These are phyloP conservation scores for Caenorhabditis drosophilae DNA, from an alignment of 2,888 invertebrate species.

Conservation along the genomic window DNA sequence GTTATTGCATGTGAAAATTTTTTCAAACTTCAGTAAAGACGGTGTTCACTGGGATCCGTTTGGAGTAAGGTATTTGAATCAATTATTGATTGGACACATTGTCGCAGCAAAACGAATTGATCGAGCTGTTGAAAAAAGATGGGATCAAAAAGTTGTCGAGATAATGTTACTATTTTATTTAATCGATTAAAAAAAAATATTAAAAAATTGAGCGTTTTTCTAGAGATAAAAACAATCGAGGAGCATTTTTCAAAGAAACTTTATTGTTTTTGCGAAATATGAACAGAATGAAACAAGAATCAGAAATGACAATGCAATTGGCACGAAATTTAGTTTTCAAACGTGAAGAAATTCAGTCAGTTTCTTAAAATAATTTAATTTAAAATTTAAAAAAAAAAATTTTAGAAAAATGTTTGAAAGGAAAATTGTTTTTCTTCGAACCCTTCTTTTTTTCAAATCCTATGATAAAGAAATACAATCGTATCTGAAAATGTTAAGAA, in stretches of 20 bases:
- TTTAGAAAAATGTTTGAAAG: too few relatives aligned
- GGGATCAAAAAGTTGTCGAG: neutral
- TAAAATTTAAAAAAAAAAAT: too few relatives aligned
- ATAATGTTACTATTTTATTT: neutral
- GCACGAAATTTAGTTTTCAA: too few relatives aligned
- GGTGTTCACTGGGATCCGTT: slow-evolving; percentile 41
- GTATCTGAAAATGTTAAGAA: too few relatives aligned
- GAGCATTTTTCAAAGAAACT: neutral
- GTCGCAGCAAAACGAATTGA: slow-evolving; percentile 5
- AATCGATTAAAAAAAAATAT: neutral
- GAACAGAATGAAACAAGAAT: slow-evolving; percentile 7
- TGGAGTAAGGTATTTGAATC: slow-evolving; percentile 39
- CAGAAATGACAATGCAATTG: too few relatives aligned
- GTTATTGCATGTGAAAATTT: neutral
- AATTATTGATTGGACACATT: slow-evolving; percentile 39
- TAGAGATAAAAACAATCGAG: slow-evolving; percentile 2
- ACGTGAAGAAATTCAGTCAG: too few relatives aligned
- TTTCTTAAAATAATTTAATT: too few relatives aligned
- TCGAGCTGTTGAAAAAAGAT: slow-evolving; percentile 1
- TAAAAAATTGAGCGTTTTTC: neutral
- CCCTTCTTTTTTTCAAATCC: too few relatives aligned
- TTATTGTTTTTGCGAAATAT: slow-evolving; percentile 5
- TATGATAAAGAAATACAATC: too few relatives aligned
- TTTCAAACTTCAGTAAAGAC: slow-evolving; percentile 30
- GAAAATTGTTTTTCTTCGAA: too few relatives aligned